Evolutionary conservation across 1,140 invertebrate species (phyloP), one percentile per base, ranked within the genome.

Genomic region (Drosophila virilis): DNA sequence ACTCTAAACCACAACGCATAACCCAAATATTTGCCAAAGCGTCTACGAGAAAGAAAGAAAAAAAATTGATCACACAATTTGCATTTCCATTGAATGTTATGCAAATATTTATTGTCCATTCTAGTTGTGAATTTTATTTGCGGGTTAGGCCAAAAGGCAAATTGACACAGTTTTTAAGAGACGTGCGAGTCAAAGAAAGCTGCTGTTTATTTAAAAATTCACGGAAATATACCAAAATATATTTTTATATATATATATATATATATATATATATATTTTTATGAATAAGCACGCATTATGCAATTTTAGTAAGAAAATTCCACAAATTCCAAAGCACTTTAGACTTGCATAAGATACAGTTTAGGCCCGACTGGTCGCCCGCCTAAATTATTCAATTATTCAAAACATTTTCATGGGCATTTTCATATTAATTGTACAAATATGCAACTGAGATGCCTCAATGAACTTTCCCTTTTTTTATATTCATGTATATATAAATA

Each of bases 391-490:
- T 89, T 80, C 80, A 83, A 88, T 83, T 89, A 89, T 89, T 88
- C 78, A 83, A 71, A 79, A 79, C 66, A 88, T 85, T 80, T 85
- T 66, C 72, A 62, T 78, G 65, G 35, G 57, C 48, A 86, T 82
- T 75, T 83, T 65, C 65, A 83, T 89, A 74, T 77, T 83, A 89
- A 89, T 88, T 77, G 69, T 33, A 50, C 40, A 77, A 79, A 78
- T 57, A 72, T 83, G 38, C 76, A 74, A 80, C 61, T 77, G 69
- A 50, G 60, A 61, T 68, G 61, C 79, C 71, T 86, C 79, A 86
- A 83, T 88, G 84, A 80, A 88, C 83, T 88, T 88, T 88, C 83
- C 83, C 83, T 88, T 88, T 85, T 86, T 38, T 32, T 51, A 33
- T 48, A 67, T 60, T 51, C 65, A 76, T 54, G 65, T 59, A 73